Evolutionary conservation across 2,797 vertebrate species (phyloP).

Genomic region (Cryptoprocta ferox): DNA sequence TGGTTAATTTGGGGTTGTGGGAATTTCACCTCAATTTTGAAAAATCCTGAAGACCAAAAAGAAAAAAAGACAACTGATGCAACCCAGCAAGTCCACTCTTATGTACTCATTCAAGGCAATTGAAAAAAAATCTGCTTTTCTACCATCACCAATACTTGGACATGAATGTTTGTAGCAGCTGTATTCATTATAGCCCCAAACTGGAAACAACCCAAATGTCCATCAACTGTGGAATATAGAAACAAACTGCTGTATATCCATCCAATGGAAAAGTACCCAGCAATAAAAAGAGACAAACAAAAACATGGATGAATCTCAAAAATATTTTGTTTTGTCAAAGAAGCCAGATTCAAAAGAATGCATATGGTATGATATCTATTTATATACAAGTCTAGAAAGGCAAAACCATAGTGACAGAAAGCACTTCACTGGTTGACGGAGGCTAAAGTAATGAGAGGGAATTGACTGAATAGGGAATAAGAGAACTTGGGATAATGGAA

Average conservation of each 20-base stretch:
- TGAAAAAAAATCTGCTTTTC: background rate
- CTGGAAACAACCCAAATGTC: background rate
- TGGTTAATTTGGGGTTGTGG: background rate
- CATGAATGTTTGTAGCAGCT: background rate
- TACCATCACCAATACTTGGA: background rate
- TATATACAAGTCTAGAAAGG: background rate
- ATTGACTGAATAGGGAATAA: background rate
- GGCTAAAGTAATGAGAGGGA: background rate
- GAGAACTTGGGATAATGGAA: background rate
- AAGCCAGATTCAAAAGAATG: slow-evolving; percentile 21
- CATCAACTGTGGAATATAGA: background rate
- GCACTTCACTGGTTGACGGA: background rate
- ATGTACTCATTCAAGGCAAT: background rate
- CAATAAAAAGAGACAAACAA: background rate
- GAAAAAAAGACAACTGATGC: background rate
- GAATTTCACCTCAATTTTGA: background rate
- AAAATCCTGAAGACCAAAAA: background rate
- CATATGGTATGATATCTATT: background rate
- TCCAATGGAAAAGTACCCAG: background rate
- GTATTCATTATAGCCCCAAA: background rate
- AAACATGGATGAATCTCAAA: background rate
- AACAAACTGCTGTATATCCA: background rate
- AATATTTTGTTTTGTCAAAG: background rate
- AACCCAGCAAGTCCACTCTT: background rate
- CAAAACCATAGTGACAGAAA: slow-evolving; percentile 9